These are phyloP conservation scores for Bradypus variegatus DNA, from an alignment of 2,797 vertebrate genomes.

Conservation along the genomic window DNA sequence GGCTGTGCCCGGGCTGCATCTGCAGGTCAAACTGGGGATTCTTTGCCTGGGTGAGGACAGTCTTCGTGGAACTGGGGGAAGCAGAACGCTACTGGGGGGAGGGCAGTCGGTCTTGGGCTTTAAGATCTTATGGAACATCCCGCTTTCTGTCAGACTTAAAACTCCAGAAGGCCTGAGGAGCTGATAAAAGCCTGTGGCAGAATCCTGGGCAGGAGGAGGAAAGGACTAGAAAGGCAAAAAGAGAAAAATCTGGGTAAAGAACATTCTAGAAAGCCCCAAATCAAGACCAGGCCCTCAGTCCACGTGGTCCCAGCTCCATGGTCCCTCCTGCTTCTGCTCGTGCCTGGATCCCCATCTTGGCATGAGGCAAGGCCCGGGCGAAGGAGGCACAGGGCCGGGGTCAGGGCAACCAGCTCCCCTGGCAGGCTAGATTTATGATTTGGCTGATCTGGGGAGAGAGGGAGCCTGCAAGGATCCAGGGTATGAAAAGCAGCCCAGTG, in stretches of 20 bases:
- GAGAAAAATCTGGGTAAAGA: background rate
- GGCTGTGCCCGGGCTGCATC: background rate
- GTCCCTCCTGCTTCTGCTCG: background rate
- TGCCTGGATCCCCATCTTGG: conserved; percentile 41
- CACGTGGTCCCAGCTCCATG: background rate
- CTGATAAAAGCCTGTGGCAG: background rate
- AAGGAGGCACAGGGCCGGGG: conserved; percentile 39
- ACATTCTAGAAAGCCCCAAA: conserved; percentile 28
- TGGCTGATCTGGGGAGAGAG: conserved; percentile 49
- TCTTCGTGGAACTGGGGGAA: background rate
- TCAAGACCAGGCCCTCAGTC: background rate
- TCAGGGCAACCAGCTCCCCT: conserved; percentile 52
- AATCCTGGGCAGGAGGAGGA: background rate
- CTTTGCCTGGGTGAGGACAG: background rate
- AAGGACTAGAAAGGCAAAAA: background rate
- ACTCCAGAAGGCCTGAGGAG: background rate
- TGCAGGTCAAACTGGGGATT: background rate
- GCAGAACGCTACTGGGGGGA: background rate
- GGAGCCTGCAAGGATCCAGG: conserved; percentile 32
- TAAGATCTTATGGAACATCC: background rate
- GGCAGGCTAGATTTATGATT: conserved; percentile 64
- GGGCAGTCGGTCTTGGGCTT: background rate
- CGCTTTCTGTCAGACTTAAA: background rate
- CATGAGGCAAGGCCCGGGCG: conserved; percentile 4
- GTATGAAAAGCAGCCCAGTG: conserved; percentile 55